phyloP scores from a whole-genome alignment of 2,888 invertebrate genomes.

The Isoperla grammatica region DNA sequence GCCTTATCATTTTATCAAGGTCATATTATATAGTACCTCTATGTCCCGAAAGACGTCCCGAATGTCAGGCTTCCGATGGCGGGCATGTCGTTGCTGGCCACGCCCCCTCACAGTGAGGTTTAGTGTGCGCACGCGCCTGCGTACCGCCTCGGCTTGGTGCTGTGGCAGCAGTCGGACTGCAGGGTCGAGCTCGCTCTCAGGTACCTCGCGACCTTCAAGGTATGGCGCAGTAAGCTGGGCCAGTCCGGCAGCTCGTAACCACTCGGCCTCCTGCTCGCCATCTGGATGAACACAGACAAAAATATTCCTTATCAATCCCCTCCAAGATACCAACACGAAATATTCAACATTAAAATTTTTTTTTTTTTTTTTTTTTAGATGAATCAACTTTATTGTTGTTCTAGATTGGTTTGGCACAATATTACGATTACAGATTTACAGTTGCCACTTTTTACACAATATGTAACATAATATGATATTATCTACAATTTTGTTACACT shows the following conservation, averaged over 20 bases:
- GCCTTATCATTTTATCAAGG: too few species aligned
- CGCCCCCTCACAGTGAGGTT: constrained; percentile 69
- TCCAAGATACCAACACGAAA: too few species aligned
- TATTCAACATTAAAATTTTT: too few species aligned
- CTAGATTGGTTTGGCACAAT: too few species aligned
- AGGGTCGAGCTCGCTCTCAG: constrained; percentile 58
- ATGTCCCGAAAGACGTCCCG: constrained; percentile 77
- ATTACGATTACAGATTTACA: too few species aligned
- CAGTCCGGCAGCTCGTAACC: constrained; percentile 68
- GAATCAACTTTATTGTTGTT: too few species aligned
- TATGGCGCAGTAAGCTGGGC: constrained; percentile 64
- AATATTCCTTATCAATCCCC: constrained; percentile 36
- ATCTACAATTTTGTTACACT: too few species aligned
- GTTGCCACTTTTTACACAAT: too few species aligned
- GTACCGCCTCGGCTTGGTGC: constrained; percentile 72
- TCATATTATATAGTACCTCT: too few species aligned
- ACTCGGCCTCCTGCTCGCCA: constrained; percentile 71
- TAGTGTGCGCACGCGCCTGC: constrained; percentile 65
- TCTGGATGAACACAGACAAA: constrained; percentile 50
- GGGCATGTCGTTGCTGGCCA: constrained; percentile 43
- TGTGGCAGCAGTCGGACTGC: constrained; percentile 49
- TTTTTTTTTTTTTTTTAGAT: too few species aligned
- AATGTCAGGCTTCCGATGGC: constrained; percentile 65
- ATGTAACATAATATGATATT: too few species aligned
- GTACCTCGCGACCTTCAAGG: constrained; percentile 62